Percentiles rank a stretch among this genome's conserved stretches.
Conservation (phyloP, 2,797 vertebrate genomes). For the Arrhamphus sclerolepis region DNA sequence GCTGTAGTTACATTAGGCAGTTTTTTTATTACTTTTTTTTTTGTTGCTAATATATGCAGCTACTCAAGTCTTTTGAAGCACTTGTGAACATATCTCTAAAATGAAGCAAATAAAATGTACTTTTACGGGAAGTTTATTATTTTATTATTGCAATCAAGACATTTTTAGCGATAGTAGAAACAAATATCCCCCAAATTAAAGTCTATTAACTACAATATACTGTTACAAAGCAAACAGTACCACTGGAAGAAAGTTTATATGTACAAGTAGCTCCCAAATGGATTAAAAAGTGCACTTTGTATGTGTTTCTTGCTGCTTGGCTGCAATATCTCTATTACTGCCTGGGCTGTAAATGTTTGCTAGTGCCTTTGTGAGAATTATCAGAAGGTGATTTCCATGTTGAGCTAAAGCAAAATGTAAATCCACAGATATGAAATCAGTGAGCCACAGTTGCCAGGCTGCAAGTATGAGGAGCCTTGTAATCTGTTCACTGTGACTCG, state of each 20-base stretch:
- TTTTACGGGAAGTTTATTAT: too few relatives aligned
- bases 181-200: too few relatives aligned
- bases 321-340: slow-evolving; percentile 11
- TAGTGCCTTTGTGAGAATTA: slow-evolving; percentile 47
- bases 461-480: slow-evolving; percentile 45
- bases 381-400: slow-evolving; percentile 49
- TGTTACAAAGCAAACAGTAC: too few relatives aligned
- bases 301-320: slow-evolving; percentile 2
- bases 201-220: too few relatives aligned
- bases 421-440: slow-evolving; percentile 56
- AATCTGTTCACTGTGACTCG: slow-evolving; percentile 65
- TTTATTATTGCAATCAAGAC: too few relatives aligned
- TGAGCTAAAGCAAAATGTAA: slow-evolving; percentile 48
- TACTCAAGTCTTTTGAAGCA: background rate
- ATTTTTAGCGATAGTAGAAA: too few relatives aligned
- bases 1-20: background rate
- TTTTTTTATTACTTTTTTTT: background rate
- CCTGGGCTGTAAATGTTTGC: slow-evolving; percentile 14
- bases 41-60: background rate
- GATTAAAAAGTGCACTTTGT: background rate
- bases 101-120: background rate
- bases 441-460: slow-evolving; percentile 31
- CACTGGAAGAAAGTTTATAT: too few relatives aligned
- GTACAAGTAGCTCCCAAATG: too few relatives aligned
- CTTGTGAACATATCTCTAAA: background rate